phyloP scores from a whole-genome alignment of 2,113 vertebrate species.

The Gavia stellata region DNA sequence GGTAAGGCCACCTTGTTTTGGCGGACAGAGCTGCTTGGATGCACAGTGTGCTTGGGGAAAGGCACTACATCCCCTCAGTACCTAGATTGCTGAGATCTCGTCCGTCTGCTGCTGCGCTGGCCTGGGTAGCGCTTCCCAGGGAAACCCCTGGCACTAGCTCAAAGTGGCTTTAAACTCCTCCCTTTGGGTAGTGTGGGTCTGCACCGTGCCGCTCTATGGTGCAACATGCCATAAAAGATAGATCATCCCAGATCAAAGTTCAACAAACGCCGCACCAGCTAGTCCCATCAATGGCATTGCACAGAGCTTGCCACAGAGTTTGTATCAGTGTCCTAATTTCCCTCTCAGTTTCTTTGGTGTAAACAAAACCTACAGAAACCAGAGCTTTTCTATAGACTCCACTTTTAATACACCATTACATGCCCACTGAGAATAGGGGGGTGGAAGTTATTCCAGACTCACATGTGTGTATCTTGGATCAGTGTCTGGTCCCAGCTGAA shows the following conservation, averaged over 20 bases:
- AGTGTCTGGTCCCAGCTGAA: background rate
- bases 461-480: background rate
- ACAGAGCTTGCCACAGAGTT: background rate
- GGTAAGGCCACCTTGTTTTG: background rate
- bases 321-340: background rate
- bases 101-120: fast-evolving
- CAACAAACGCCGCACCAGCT: background rate
- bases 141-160: background rate
- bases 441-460: background rate
- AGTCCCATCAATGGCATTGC: background rate
- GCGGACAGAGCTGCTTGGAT: background rate
- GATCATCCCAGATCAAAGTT: background rate
- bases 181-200: background rate
- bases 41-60: background rate
- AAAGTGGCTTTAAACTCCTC: background rate
- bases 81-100: background rate
- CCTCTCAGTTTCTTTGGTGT: too few relatives aligned
- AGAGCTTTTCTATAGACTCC: background rate
- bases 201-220: fast-evolving
- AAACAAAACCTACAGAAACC: background rate
- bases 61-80: fast-evolving
- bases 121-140: background rate
- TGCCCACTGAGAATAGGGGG: background rate
- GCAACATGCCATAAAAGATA: background rate
- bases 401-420: background rate